Base-by-base conservation (phyloP, 2,113 vertebrate genomes). In the Myotis lucifugus region DNA sequence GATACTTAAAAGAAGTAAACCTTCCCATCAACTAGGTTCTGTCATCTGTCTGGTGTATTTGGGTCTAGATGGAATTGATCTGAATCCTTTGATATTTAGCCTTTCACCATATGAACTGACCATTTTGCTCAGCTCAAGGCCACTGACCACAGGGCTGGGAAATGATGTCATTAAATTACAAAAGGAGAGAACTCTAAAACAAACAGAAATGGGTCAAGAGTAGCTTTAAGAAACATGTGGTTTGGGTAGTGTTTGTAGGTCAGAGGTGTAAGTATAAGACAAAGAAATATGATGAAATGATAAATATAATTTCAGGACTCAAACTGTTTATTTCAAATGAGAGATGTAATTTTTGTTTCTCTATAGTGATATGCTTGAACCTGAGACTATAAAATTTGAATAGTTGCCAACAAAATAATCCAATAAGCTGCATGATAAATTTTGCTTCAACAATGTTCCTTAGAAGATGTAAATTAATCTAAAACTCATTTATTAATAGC, bases 401-500 rank as follows among this genome's bases (percentile, higher is more conserved):
- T 85, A 82, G 15, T 81, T 97, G 96, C 95, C 97, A 98, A 90
- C 88, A 56, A 93, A 97, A 88, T 97, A 97, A 97, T 97, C 46
- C 76, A 94, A 52, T 96, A 97, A 97, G 77, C 66, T 95, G 97
- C 90, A 74, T 96, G 95, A 97, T 96, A 79, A 97, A 97, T 97
- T 97, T 97, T 98, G 88, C 86, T 97, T 96, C 96, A 95, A 96
- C 79, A 95, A 95, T 97, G 92, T 95, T 96, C 96, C 96, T 98
- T 98, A 96, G 90, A 97, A 95, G 95, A 94, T 97, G 96, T 92
- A 95, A 98, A 97, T 98, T 97, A 97, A 98, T 97, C 95, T 97
- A 94, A 98, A 98, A 91, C 81, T 95, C 87, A 95, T 97, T 98
- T 97, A 98, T 98, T 98, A 98, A 97, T 96, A 97, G 86, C 88